A percentile compares a stretch with the other conserved stretches of the same genome.
Evolutionary conservation across 2,888 invertebrate genomes (phyloP).

Genomic region (Patella pellucida): DNA sequence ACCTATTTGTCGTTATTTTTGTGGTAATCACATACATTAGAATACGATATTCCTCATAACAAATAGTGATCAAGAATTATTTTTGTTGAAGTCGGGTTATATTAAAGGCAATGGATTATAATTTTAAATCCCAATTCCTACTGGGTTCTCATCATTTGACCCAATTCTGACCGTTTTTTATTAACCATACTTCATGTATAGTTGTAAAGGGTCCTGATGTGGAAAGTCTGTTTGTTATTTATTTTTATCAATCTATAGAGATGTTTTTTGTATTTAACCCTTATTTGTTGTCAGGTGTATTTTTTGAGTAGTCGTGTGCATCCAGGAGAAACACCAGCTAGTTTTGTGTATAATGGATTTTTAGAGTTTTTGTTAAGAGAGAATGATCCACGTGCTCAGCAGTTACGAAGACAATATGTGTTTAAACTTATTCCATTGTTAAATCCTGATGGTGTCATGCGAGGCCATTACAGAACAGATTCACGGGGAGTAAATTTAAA

Average conservation of each 20-base stretch:
- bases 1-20: too few relatives aligned
- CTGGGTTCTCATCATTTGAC: too few relatives aligned
- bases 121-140: too few relatives aligned
- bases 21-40: too few relatives aligned
- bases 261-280: conserved; percentile 7
- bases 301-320: conserved; percentile 91
- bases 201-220: too few relatives aligned
- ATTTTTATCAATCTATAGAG: not conserved
- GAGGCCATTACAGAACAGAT: conserved; percentile 84
- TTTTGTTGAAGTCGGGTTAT: too few relatives aligned
- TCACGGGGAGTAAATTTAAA: conserved; percentile 90
- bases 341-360: conserved; percentile 91
- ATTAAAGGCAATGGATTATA: too few relatives aligned
- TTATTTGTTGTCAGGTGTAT: conserved; percentile 76
- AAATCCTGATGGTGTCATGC: conserved; percentile 91
- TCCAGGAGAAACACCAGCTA: conserved; percentile 92
- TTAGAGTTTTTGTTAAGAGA: conserved; percentile 81
- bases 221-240: not conserved
- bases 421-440: conserved; percentile 92
- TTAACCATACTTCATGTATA: too few relatives aligned
- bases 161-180: too few relatives aligned
- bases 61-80: too few relatives aligned
- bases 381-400: conserved; percentile 82
- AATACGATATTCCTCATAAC: too few relatives aligned
- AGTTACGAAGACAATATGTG: conserved; percentile 79